Evolutionary conservation across 2,888 invertebrate genomes (phyloP).

Genomic region (Microchrysa polita): DNA sequence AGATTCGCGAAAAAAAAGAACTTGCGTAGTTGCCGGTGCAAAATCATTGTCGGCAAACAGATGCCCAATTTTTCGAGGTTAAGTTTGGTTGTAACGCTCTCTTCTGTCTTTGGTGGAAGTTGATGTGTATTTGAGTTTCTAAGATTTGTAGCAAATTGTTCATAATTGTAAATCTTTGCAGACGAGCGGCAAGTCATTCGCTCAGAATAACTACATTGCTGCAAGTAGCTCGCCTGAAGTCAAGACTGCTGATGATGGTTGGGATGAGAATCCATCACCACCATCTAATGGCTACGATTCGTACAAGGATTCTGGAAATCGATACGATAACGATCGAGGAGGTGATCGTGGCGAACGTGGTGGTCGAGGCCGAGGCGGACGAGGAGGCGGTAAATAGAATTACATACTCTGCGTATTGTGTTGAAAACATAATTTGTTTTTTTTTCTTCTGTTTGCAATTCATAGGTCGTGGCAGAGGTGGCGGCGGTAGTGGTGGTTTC

Average conservation of each 20-base stretch:
- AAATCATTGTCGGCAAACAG: slow-evolving; percentile 16
- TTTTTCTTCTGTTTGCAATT: too few species aligned
- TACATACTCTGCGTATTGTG: too few species aligned
- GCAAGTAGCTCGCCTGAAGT: slow-evolving; percentile 57
- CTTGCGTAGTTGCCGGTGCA: not conserved
- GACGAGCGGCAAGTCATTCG: slow-evolving; percentile 45
- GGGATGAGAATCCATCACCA: slow-evolving; percentile 47
- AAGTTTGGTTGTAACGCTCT: slow-evolving; percentile 43
- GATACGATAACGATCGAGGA: slow-evolving; percentile 47
- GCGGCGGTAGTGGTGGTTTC: slow-evolving; percentile 5
- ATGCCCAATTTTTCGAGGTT: slow-evolving; percentile 30
- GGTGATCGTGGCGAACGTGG: slow-evolving; percentile 50
- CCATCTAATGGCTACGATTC: slow-evolving; percentile 29
- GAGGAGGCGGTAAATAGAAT: slow-evolving; percentile 50
- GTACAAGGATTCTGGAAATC: slow-evolving; percentile 56
- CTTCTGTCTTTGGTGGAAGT: too few species aligned
- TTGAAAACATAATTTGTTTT: too few species aligned
- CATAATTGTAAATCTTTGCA: not conserved
- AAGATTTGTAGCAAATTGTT: not conserved
- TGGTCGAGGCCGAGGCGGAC: slow-evolving; percentile 49
- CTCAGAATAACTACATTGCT: slow-evolving; percentile 51
- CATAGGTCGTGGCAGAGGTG: slow-evolving; percentile 18
- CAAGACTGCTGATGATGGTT: slow-evolving; percentile 61
- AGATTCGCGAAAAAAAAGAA: not conserved
- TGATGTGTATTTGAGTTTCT: too few species aligned